phyloP scores from a whole-genome alignment of 1,140 invertebrate genomes.

The Doryteuthis pealeii region DNA sequence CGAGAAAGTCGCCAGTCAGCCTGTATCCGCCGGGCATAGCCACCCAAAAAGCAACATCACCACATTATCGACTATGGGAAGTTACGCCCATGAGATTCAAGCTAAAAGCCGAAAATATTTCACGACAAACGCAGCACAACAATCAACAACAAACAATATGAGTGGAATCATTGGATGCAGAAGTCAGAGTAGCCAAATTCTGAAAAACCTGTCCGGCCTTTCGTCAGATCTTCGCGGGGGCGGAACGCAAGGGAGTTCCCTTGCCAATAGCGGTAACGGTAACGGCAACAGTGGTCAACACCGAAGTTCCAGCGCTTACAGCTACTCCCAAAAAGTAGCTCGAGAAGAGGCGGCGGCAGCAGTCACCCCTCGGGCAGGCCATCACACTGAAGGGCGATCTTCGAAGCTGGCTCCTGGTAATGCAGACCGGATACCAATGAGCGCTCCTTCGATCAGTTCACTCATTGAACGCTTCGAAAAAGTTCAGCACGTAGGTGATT shows the following conservation, averaged over 20 bases:
- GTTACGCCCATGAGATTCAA: slow-evolving; percentile 30
- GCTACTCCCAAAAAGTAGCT: background rate
- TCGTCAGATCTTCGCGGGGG: background rate
- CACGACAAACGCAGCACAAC: slow-evolving; percentile 16
- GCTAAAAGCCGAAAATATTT: slow-evolving; percentile 29
- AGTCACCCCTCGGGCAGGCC: background rate
- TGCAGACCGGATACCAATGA: slow-evolving; percentile 7
- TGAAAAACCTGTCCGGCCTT: background rate
- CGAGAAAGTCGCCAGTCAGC: too few species aligned
- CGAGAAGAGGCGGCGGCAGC: background rate
- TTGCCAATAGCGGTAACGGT: background rate
- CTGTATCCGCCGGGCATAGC: too few species aligned
- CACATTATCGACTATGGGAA: background rate
- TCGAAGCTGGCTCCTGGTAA: slow-evolving; percentile 7
- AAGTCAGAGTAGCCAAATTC: background rate
- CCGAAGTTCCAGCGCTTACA: background rate
- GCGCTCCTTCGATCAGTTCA: slow-evolving; percentile 27
- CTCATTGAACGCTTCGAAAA: slow-evolving; percentile 45
- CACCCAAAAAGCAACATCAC: too few species aligned
- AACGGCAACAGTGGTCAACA: background rate
- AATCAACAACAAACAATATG: background rate
- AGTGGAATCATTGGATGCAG: background rate
- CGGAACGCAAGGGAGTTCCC: background rate
- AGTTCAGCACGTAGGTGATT: background rate
- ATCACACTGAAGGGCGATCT: background rate